Conservation (phyloP, 2,888 invertebrate genomes). For the Drosophila mettleri region DNA sequence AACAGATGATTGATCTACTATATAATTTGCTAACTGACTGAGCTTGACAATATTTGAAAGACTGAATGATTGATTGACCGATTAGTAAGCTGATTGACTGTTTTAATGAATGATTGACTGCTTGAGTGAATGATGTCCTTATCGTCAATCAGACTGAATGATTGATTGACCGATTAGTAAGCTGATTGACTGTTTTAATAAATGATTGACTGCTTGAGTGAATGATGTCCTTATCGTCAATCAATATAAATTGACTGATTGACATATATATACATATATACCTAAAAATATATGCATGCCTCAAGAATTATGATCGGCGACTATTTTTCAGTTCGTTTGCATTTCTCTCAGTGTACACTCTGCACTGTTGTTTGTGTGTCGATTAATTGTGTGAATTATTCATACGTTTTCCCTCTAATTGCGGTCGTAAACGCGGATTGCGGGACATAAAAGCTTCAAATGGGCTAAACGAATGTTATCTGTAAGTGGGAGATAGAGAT, state of each 20-base stretch:
- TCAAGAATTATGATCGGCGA: no score
- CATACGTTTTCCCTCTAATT: conserved; percentile 69
- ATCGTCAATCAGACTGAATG: no score
- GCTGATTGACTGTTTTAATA: no score
- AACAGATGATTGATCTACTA: not conserved
- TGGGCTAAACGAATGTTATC: conserved; percentile 22
- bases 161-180: not conserved
- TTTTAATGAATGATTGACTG: no score
- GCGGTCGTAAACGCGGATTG: conserved; percentile 49
- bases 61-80: no score
- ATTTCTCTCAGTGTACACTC: conserved; percentile 40
- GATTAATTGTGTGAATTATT: conserved; percentile 73
- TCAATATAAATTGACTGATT: not conserved
- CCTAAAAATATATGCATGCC: no score
- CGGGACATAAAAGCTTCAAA: conserved; percentile 45
- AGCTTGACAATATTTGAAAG: no score
- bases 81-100: no score
- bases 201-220: not conserved
- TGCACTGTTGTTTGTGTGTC: conserved; percentile 54
- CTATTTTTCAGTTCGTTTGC: rapidly evolving
- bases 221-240: not conserved
- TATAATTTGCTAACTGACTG: no score
- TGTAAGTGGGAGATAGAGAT: conserved; percentile 2
- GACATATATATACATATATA: no score
- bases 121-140: no score